These are phyloP conservation scores for Malachius bipustulatus DNA, from an alignment of 2,888 invertebrate species.

Conservation along the genomic window DNA sequence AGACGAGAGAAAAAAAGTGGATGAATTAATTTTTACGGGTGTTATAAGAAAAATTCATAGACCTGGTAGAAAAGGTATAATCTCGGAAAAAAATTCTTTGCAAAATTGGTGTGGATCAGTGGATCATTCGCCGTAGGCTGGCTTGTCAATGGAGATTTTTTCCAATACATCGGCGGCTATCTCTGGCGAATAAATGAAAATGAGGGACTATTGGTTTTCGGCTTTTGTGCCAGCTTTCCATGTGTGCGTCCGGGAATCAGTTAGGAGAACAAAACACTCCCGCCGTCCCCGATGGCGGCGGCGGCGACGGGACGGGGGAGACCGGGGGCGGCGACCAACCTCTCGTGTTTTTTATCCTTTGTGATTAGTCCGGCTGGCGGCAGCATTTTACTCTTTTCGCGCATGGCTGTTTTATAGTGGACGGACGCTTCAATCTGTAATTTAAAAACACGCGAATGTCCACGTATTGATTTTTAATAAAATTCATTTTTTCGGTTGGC, in stretches of 20 bases:
- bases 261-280: slow-evolving; percentile 31
- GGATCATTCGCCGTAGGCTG: too few relatives aligned
- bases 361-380: slow-evolving; percentile 40
- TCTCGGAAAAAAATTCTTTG: too few relatives aligned
- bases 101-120: too few relatives aligned
- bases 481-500: slow-evolving; percentile 40
- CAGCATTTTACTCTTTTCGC: slow-evolving; percentile 39
- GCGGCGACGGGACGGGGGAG: slow-evolving; percentile 7
- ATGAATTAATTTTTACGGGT: too few relatives aligned
- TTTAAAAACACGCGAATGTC: slow-evolving; percentile 39
- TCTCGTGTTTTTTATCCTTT: slow-evolving; percentile 37
- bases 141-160: slow-evolving; percentile 39
- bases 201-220: slow-evolving; percentile 41
- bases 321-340: slow-evolving; percentile 14
- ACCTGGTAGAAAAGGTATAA: too few relatives aligned
- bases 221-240: slow-evolving; percentile 39
- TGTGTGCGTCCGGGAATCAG: slow-evolving; percentile 29
- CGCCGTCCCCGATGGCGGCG: slow-evolving; percentile 14
- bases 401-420: slow-evolving; percentile 37
- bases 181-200: slow-evolving; percentile 40
- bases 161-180: slow-evolving; percentile 38
- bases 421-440: slow-evolving; percentile 38
- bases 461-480: slow-evolving; percentile 40
- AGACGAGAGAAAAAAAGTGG: too few relatives aligned
- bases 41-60: too few relatives aligned